Evolutionary conservation across 2,888 invertebrate genomes (phyloP).

Genomic region (Tupiocoris notatus): DNA sequence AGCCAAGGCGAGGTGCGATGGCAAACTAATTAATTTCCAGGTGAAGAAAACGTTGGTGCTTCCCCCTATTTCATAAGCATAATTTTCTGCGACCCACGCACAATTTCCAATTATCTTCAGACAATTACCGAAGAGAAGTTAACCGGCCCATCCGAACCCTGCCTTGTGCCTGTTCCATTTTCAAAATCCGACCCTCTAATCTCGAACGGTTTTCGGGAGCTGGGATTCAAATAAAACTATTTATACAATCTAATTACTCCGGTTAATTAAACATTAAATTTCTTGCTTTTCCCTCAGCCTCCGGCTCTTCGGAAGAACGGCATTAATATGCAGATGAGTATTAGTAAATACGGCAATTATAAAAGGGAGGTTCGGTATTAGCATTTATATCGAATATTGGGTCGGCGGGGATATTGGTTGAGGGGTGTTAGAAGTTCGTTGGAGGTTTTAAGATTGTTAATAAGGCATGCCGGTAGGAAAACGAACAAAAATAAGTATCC

Average conservation of each 20-base stretch:
- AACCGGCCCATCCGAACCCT: not conserved
- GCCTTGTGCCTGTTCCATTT: not conserved
- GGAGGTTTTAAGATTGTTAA: conserved; percentile 36
- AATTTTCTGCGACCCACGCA: conserved; percentile 36
- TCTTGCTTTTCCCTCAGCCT: conserved; percentile 20
- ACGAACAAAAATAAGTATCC: not conserved
- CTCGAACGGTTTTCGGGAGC: conserved; percentile 28
- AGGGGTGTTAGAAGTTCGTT: conserved; percentile 10
- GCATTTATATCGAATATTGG: conserved; percentile 44
- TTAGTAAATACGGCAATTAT: conserved; percentile 44
- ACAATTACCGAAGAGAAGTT: conserved; percentile 16
- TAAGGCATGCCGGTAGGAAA: not conserved
- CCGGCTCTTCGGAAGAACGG: conserved; percentile 3
- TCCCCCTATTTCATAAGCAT: conserved; percentile 23
- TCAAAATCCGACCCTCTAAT: conserved; percentile 20
- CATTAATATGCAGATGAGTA: conserved; percentile 43
- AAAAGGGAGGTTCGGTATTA: conserved; percentile 41
- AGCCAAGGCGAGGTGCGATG: not conserved
- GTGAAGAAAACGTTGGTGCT: conserved; percentile 13
- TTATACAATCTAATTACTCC: conserved; percentile 40
- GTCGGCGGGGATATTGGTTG: conserved; percentile 16
- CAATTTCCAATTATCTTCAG: conserved; percentile 33
- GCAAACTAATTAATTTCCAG: conserved; percentile 32
- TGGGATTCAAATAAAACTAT: conserved; percentile 39
- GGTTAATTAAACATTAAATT: conserved; percentile 43